Evolutionary conservation across 1,140 invertebrate genomes (phyloP).

Genomic region (Leptonema lineaticorne): DNA sequence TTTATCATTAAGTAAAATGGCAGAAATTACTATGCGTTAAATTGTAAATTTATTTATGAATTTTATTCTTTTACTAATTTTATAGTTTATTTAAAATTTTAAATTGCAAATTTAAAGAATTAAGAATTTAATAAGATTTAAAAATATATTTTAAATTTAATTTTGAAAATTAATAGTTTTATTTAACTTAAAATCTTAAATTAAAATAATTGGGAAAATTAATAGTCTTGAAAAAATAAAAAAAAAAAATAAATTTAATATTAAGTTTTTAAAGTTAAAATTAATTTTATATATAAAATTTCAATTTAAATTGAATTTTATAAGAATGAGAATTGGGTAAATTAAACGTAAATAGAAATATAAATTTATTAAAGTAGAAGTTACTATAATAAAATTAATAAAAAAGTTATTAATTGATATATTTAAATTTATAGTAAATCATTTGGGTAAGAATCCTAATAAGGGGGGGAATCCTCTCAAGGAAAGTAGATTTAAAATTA

Average conservation of each 20-base stretch:
- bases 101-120: slow-evolving; percentile 60
- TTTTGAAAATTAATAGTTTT: slow-evolving; percentile 63
- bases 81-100: slow-evolving; percentile 55
- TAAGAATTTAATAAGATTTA: slow-evolving; percentile 53
- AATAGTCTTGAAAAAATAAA: slow-evolving; percentile 44
- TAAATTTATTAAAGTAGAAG: slow-evolving; percentile 51
- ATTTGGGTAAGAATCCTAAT: slow-evolving; percentile 59
- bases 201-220: slow-evolving; percentile 37
- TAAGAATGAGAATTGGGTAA: slow-evolving; percentile 49
- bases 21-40: slow-evolving; percentile 57
- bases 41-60: slow-evolving; percentile 60
- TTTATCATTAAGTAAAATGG: slow-evolving; percentile 53
- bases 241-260: slow-evolving; percentile 42
- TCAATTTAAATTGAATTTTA: slow-evolving; percentile 49
- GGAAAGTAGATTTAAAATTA: slow-evolving; percentile 54
- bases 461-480: slow-evolving; percentile 57
- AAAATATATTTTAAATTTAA: slow-evolving; percentile 52
- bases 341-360: slow-evolving; percentile 53
- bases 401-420: slow-evolving; percentile 48
- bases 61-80: slow-evolving; percentile 51
- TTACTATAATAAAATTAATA: slow-evolving; percentile 49
- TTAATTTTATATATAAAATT: slow-evolving; percentile 24
- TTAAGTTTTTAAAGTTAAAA: not conserved
- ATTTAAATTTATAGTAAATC: slow-evolving; percentile 54
- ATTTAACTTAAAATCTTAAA: slow-evolving; percentile 59